Percentiles rank a stretch among this genome's conserved stretches.
Evolutionary conservation across 2,797 vertebrate genomes (phyloP).

Genomic region (Anomalospiza imberbis): DNA sequence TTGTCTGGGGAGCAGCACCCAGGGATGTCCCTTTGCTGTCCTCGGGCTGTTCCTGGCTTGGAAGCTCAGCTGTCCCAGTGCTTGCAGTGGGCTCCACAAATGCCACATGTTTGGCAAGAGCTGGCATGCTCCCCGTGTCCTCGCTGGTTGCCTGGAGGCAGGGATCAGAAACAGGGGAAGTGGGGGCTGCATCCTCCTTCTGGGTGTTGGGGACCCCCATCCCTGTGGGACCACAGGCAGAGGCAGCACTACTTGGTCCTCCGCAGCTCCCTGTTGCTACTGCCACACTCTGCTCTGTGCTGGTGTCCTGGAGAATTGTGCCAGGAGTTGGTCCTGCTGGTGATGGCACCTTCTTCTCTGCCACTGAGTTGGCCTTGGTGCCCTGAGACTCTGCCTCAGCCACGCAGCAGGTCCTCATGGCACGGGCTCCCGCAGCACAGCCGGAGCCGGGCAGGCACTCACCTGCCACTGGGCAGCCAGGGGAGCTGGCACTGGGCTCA

Average conservation of each 20-base stretch:
- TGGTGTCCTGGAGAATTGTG: not conserved
- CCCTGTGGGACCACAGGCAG: not conserved
- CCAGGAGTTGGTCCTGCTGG: not conserved
- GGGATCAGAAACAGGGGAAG: not conserved
- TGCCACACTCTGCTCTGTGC: not conserved
- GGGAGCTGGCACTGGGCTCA: not conserved
- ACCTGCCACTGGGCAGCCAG: constrained; percentile 18
- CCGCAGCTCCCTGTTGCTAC: not conserved
- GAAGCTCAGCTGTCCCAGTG: not conserved
- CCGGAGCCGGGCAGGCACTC: not conserved
- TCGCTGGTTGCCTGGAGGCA: constrained; percentile 35
- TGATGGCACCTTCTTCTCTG: constrained; percentile 14
- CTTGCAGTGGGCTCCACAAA: not conserved
- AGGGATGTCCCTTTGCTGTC: not conserved
- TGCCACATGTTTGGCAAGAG: constrained; percentile 13
- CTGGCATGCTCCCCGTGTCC: fast-evolving
- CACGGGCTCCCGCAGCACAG: constrained; percentile 19
- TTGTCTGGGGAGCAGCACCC: not conserved
- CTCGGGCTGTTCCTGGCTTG: not conserved
- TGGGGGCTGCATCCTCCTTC: not conserved
- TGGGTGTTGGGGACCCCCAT: not conserved
- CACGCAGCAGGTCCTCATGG: constrained; percentile 71
- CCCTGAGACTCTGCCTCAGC: constrained; percentile 27
- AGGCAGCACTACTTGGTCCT: not conserved
- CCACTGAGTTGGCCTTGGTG: not conserved